Percentiles rank a stretch among this genome's conserved stretches.
These are phyloP conservation scores for western clawed frog (Xenopus tropicalis) DNA, from an alignment of 2,113 vertebrate species.

Conservation along the genomic window UCB_Xtro_10.0 CM004445.2:152417501-152418000, in stretches of 20 bases:
- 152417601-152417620: slow-evolving; percentile 27
- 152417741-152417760: not conserved
- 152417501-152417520: not conserved
- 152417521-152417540: not conserved
- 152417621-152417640: slow-evolving; percentile 30
- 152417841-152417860: no score
- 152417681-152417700: slow-evolving; percentile 34
- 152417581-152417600: not conserved
- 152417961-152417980: no score
- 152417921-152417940: no score
- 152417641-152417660: slow-evolving; percentile 28
- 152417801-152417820: no score
- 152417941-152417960: no score
- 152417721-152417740: not conserved
- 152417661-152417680: not conserved
- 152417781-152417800: not conserved
- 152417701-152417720: slow-evolving; percentile 41
- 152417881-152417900: no score
- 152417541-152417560: not conserved
- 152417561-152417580: not conserved
- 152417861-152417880: no score
- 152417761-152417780: no score
- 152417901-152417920: no score
- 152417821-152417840: no score
- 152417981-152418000: no score